Evolutionary conservation across 92 coral and sea anemone species (phyloP), one percentile per base, ranked within the genome.

Genomic region (Paragorgia papillata): DNA sequence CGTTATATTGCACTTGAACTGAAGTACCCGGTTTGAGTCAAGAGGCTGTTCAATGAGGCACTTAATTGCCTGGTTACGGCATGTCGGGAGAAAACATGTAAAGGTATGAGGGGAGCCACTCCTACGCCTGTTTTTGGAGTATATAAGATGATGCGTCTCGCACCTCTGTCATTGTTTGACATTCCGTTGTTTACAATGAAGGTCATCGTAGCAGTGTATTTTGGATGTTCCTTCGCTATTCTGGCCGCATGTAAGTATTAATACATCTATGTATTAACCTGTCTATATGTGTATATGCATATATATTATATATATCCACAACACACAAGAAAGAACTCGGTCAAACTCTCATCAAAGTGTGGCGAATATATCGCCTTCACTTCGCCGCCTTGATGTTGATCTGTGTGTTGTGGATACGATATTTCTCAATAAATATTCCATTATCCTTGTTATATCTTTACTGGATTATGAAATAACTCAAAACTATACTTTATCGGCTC

Each of bases 31-130:
- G 24, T 15, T 27, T 58, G 33, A 0, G 39, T 49, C 8, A 6
- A 46, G 53, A 15, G 53, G 14, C 53, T 2, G n/a, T 2, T 7
- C 12, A 46, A n/a, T 7, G 53, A 2, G 2, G 12, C n/a, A 6
- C n/a, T 27, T 39, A 48, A 68, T 68, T 49, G 75, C 75, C 20
- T 48, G 33, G 75, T n/a, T 22, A 68, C 75, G 29, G 0, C 18
- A 9, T 25, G 7, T 7, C 59, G 20, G 75, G 75, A 68, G 28
- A 21, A 27, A 44, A 20, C 15, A 49, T 68, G 57, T 7, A 44
- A 68, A 18, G 33, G 48, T 68, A 9, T 60, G 27, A 27, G 7
- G 7, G 15, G 15, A 46, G n/a, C 14, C 12, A 46, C n/a, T 15
- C 53, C 53, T 46, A 46, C 53, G 53, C n/a, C n/a, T n/a, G 14